A percentile compares a stretch with the other conserved stretches of the same genome.
Conservation (phyloP, 2,888 invertebrate genomes). For the Monopis laevigella region DNA sequence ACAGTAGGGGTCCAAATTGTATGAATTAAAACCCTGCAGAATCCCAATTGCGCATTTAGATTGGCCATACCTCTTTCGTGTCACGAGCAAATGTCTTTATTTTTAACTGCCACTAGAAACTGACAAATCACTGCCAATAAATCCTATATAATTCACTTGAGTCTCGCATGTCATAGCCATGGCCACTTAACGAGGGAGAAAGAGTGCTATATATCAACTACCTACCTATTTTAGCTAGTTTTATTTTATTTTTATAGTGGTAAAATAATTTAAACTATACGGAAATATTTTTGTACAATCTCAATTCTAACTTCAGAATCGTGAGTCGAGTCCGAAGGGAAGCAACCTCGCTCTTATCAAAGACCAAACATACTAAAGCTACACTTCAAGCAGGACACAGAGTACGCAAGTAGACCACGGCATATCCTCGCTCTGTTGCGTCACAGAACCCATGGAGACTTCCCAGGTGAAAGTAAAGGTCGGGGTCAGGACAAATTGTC, state of each 20-base stretch:
- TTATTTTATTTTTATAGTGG: too few relatives aligned
- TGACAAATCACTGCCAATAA: too few relatives aligned
- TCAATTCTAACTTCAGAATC: slow-evolving; percentile 9
- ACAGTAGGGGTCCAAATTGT: slow-evolving; percentile 3
- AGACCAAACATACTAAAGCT: background rate
- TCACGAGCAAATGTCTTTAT: slow-evolving; percentile 5
- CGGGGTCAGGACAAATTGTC: too few relatives aligned
- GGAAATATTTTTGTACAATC: too few relatives aligned
- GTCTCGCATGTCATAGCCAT: too few relatives aligned
- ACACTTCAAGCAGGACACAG: background rate
- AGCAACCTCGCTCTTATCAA: slow-evolving; percentile 5
- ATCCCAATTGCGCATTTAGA: slow-evolving; percentile 9
- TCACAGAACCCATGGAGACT: slow-evolving; percentile 9
- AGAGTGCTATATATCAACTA: too few relatives aligned
- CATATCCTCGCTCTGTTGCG: background rate
- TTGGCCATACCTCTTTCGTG: slow-evolving; percentile 4
- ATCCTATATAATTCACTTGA: too few relatives aligned
- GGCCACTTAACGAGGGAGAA: too few relatives aligned
- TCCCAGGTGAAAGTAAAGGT: too few relatives aligned
- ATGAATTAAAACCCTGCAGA: slow-evolving; percentile 2
- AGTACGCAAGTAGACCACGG: background rate
- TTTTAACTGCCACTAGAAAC: too few relatives aligned
- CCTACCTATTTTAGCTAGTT: too few relatives aligned
- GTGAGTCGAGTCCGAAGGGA: background rate
- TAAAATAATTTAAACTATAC: too few relatives aligned